A percentile compares a stretch with the other conserved stretches of the same genome.
Conservation (phyloP, 2,888 invertebrate genomes). For the Trichopoda pennipes region DNA sequence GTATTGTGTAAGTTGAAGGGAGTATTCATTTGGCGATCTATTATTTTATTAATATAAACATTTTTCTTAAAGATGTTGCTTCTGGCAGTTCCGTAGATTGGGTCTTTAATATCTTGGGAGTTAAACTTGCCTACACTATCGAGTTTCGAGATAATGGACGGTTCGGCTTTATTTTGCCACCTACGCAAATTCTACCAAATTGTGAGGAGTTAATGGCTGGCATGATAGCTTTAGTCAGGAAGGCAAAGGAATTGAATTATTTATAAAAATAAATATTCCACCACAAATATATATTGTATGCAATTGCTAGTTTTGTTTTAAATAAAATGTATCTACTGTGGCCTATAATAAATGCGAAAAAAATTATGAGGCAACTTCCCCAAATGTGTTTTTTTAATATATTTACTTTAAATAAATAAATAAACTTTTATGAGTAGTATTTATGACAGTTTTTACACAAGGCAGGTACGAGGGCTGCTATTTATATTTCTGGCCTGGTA, state of each 20-base stretch:
- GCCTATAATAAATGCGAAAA: too few species aligned
- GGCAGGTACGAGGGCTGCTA: too few species aligned
- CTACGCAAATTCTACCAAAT: conserved; percentile 84
- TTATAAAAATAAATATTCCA: not conserved
- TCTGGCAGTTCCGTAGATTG: conserved; percentile 82
- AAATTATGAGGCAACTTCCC: too few species aligned
- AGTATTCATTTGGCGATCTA: too few species aligned
- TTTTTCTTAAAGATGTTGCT: conserved; percentile 78
- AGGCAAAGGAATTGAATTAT: conserved; percentile 82
- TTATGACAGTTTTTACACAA: too few species aligned
- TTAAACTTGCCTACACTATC: conserved; percentile 82
- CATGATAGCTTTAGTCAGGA: conserved; percentile 82
- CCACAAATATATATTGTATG: too few species aligned
- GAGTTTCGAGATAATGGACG: conserved; percentile 86
- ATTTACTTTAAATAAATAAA: too few species aligned
- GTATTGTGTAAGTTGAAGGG: conserved; percentile 82
- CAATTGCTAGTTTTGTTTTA: too few species aligned
- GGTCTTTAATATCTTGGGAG: conserved; percentile 82
- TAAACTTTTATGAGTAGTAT: too few species aligned
- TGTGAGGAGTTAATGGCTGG: conserved; percentile 84
- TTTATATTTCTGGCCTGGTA: too few species aligned
- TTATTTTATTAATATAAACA: not conserved
- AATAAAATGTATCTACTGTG: too few species aligned
- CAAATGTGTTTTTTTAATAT: too few species aligned
- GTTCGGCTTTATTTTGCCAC: conserved; percentile 86